These are phyloP conservation scores for Tretioscincus oriximinensis DNA, from an alignment of 2,113 vertebrate genomes.

Conservation along the genomic window DNA sequence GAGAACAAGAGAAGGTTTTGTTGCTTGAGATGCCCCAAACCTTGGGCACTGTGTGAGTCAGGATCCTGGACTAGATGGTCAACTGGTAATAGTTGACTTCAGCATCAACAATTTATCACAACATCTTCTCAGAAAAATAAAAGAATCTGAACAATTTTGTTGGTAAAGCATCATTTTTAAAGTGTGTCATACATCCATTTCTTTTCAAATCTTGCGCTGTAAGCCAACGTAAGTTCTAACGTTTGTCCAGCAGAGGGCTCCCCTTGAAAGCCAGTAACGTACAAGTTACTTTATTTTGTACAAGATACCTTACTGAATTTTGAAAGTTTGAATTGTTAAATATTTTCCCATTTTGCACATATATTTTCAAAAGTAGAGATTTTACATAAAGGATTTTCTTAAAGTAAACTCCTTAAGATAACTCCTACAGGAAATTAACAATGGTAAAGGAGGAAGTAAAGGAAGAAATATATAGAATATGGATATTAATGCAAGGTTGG, in stretches of 20 bases:
- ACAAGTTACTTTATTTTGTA: neutral
- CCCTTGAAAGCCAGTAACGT: constrained; percentile 59
- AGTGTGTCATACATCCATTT: neutral
- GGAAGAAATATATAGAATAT: no score
- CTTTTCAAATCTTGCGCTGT: neutral
- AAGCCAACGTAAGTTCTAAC: neutral
- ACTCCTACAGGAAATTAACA: no score
- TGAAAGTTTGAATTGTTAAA: rapidly evolving
- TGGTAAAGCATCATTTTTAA: neutral
- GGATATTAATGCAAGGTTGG: no score
- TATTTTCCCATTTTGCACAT: neutral
- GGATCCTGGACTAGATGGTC: neutral
- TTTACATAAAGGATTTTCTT: neutral
- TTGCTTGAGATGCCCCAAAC: no score
- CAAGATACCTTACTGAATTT: neutral
- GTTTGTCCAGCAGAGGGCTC: constrained; percentile 70
- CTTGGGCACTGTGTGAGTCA: no score
- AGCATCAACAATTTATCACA: neutral
- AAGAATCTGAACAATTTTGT: rapidly evolving
- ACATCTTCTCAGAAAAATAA: neutral
- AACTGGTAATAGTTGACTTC: neutral
- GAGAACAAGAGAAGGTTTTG: no score
- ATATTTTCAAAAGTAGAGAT: neutral
- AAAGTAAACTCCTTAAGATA: neutral
- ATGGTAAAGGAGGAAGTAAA: no score